phyloP scores from a whole-genome alignment of 2,888 invertebrate species.

The Malachius bipustulatus region DNA sequence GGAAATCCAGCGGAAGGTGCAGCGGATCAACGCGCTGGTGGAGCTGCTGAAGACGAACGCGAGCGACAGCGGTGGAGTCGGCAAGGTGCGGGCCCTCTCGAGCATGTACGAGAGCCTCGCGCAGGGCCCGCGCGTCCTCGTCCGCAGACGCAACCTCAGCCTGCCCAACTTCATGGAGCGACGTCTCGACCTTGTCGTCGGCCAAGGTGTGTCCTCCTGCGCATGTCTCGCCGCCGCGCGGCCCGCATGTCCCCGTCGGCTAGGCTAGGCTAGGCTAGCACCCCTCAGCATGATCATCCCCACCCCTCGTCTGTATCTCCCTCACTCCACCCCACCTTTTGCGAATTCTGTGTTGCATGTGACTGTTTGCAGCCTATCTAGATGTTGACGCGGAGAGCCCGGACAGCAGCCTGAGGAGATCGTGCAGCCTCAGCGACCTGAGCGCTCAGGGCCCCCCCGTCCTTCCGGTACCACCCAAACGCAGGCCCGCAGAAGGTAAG shows the following conservation, averaged over 20 bases:
- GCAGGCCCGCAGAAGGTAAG: slow-evolving; percentile 33
- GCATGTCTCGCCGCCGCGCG: no score
- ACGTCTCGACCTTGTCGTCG: slow-evolving; percentile 24
- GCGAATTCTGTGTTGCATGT: no score
- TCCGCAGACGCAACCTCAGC: slow-evolving; percentile 51
- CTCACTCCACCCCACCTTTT: no score
- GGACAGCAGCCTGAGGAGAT: slow-evolving; percentile 57
- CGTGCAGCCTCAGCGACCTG: slow-evolving; percentile 67
- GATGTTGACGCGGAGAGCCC: slow-evolving; percentile 33
- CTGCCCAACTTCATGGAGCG: slow-evolving; percentile 29
- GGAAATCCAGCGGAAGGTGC: slow-evolving; percentile 56
- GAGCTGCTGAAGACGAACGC: slow-evolving; percentile 45
- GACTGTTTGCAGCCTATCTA: slow-evolving; percentile 32
- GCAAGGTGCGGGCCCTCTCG: slow-evolving; percentile 56
- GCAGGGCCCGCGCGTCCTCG: slow-evolving; percentile 41
- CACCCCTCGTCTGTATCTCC: no score
- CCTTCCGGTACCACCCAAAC: no score
- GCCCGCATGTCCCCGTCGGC: no score
- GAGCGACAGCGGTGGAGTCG: slow-evolving; percentile 51
- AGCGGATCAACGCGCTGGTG: slow-evolving; percentile 57
- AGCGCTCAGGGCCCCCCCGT: slow-evolving; percentile 32
- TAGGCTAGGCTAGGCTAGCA: no score
- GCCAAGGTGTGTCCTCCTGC: no score
- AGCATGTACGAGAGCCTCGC: slow-evolving; percentile 61
- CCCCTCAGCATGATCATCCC: no score